Evolutionary conservation across 1,140 invertebrate species (phyloP), one percentile per base, ranked within the genome.

Genomic region (Drosophila novamexicana): DNA sequence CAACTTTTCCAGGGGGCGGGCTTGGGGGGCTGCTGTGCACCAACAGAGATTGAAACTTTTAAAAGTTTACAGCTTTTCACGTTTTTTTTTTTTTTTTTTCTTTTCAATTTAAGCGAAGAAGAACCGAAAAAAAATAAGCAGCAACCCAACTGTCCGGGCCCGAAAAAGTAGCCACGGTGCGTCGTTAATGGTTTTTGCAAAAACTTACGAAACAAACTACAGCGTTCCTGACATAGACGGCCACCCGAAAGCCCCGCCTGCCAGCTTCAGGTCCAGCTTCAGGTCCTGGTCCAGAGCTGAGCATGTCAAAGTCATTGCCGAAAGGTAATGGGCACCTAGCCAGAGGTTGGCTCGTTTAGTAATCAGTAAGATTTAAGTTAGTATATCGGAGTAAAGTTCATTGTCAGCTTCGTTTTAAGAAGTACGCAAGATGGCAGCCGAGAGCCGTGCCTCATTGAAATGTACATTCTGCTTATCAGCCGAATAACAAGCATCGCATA

Each of bases 11-110:
- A 29, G 29, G 7, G 59, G 53, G 44, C 12, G 57, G 37, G 8
- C 14, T 18, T 18, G 18, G 1, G 39, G 8, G 52, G 50, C 22
- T 39, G 64, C 16, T 39, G 44, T 40, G 47, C 44, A 36, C 34
- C 49, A 52, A 74, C 65, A 74, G 77, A 81, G 78, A 71, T 84
- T 85, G 76, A 82, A 86, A 86, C 83, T 86, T 88, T 86, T 83
- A 86, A 86, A 89, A 86, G 83, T 86, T 86, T 88, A 82, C 79
- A 83, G 83, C 83, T 86, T 86, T 86, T 86, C 83, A 83, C 83
- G 18, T 18, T 18, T 18, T 1, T 18, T 18, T 86, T 18, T 18
- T 18, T 22, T 22, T 86, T 86, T 79, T 69, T 77, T 54, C 73
- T 86, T 86, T 86, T 86, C 83, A 86, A 86, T 89, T 86, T 86